phyloP scores from a whole-genome alignment of 2,888 invertebrate species.

The Drosophila kuntzei region DNA sequence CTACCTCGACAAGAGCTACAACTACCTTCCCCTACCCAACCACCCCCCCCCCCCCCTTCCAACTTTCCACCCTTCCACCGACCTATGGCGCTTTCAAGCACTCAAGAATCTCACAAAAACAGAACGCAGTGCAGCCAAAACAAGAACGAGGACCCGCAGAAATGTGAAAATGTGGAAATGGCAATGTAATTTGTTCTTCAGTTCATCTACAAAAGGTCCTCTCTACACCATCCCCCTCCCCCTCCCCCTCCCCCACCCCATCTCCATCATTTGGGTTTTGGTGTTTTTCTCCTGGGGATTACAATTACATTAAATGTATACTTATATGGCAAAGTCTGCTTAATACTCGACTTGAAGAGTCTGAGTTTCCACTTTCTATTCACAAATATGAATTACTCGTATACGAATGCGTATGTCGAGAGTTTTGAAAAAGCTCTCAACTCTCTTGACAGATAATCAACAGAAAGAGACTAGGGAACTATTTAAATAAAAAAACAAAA shows the following conservation, averaged over 20 bases:
- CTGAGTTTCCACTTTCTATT: conserved; percentile 22
- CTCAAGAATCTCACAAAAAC: conserved; percentile 44
- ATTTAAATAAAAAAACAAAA: not conserved
- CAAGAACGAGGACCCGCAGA: conserved; percentile 8
- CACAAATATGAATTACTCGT: conserved; percentile 19
- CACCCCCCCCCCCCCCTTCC: not conserved
- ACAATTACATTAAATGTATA: conserved; percentile 44
- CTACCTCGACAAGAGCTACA: conserved; percentile 12
- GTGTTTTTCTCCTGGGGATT: conserved; percentile 51
- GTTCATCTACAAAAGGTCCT: conserved; percentile 32
- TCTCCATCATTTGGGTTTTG: not conserved
- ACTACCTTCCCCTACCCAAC: not conserved
- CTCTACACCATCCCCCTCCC: not conserved
- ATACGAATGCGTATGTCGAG: conserved; percentile 27
- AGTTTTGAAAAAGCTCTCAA: conserved; percentile 22
- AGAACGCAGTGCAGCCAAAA: conserved; percentile 21
- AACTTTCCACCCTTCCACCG: conserved; percentile 5
- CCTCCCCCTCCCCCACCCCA: not conserved
- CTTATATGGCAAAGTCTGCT: conserved; percentile 14
- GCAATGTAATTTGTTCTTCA: conserved; percentile 76
- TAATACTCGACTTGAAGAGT: conserved; percentile 16
- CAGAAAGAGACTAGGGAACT: not conserved
- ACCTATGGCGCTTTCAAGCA: conserved; percentile 54
- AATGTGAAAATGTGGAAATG: conserved; percentile 74
- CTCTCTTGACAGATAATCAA: conserved; percentile 7